A percentile compares a stretch with the other conserved stretches of the same genome.
These are phyloP conservation scores for Prolemur simus DNA, from an alignment of 2,113 vertebrate genomes.

Conservation along the genomic window DNA sequence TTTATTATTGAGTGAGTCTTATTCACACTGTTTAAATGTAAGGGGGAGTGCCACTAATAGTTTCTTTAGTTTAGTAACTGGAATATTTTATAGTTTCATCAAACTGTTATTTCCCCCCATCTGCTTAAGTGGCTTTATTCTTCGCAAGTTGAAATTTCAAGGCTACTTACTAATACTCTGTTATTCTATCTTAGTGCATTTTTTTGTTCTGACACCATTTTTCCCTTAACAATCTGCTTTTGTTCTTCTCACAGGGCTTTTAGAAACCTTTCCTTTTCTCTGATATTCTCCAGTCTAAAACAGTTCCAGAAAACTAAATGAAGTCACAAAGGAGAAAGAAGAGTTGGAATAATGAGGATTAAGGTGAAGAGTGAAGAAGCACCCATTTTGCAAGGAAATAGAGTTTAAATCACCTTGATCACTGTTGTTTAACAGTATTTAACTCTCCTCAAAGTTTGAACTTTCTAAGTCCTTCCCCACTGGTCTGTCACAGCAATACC, in stretches of 20 bases:
- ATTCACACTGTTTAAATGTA: conserved; percentile 65
- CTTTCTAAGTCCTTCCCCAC: not conserved
- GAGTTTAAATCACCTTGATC: rapidly evolving
- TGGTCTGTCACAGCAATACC: too few species aligned
- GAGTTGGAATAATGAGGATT: not conserved
- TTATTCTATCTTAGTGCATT: not conserved
- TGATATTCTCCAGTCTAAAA: not conserved
- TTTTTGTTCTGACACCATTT: not conserved
- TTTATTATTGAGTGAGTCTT: conserved; percentile 61
- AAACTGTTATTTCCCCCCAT: conserved; percentile 66
- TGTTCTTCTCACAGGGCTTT: not conserved
- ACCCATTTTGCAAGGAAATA: not conserved
- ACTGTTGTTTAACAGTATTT: not conserved
- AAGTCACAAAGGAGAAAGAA: not conserved
- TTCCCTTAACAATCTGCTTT: not conserved
- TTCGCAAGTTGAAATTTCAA: conserved; percentile 2
- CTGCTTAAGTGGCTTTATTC: conserved; percentile 42
- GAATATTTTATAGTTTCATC: conserved; percentile 62
- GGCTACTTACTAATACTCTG: not conserved
- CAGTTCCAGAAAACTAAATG: not conserved
- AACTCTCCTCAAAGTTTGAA: not conserved
- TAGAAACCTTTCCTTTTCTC: not conserved
- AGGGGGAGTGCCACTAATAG: conserved; percentile 11
- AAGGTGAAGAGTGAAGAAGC: not conserved
- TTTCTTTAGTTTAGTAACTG: conserved; percentile 65